Evolutionary conservation across 2,888 invertebrate genomes (phyloP).

Genomic region (Thyatira batis): DNA sequence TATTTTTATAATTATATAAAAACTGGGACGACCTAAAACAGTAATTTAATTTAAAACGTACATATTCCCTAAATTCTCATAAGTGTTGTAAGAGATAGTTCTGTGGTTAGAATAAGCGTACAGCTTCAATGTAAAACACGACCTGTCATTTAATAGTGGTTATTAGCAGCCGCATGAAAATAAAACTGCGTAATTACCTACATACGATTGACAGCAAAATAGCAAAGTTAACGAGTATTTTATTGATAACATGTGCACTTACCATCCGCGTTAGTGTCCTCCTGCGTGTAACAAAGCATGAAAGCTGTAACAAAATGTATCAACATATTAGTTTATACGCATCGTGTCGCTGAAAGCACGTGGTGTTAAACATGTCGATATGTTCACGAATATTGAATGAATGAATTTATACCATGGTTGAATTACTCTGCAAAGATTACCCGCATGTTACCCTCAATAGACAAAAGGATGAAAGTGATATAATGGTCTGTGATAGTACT

Average conservation of each 20-base stretch:
- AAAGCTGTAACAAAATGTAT: constrained; percentile 89
- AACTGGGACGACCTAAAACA: too few relatives aligned
- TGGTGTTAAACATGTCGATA: constrained; percentile 15
- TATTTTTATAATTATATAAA: too few relatives aligned
- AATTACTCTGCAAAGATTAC: constrained; percentile 13
- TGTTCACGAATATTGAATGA: background rate
- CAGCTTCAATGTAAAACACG: constrained; percentile 56
- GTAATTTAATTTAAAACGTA: too few relatives aligned
- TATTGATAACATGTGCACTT: constrained; percentile 67
- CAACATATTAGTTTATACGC: constrained; percentile 41
- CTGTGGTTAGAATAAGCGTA: constrained; percentile 68
- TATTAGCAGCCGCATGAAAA: constrained; percentile 71
- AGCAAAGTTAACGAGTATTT: constrained; percentile 53
- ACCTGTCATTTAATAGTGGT: constrained; percentile 60
- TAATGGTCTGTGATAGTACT: constrained; percentile 74
- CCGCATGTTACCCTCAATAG: constrained; percentile 23
- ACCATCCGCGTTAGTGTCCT: constrained; percentile 95
- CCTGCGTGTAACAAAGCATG: constrained; percentile 97
- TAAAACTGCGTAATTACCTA: constrained; percentile 67
- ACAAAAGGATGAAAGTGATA: constrained; percentile 21
- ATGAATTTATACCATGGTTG: background rate
- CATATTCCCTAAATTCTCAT: background rate
- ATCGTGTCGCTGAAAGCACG: constrained; percentile 16
- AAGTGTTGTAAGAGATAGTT: constrained; percentile 15
- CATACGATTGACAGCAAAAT: constrained; percentile 65